Evolutionary conservation across 2,797 vertebrate species (phyloP).

Genomic region (Bothrops alternatus): DNA sequence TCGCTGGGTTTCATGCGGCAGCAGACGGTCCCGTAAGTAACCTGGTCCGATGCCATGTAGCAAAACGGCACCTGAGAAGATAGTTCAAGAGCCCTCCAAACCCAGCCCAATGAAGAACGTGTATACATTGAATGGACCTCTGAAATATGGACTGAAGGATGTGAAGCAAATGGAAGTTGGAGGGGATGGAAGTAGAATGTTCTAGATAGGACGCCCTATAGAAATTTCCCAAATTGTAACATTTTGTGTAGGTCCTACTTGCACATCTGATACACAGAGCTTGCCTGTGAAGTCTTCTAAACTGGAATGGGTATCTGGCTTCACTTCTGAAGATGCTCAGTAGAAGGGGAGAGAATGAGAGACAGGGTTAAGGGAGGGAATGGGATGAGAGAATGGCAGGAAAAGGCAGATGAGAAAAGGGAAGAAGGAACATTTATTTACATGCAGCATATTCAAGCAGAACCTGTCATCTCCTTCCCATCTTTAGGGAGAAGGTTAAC

Average conservation of each 20-base stretch:
- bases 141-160: neutral
- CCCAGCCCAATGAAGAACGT: neutral
- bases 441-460: constrained; percentile 30
- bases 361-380: neutral
- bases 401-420: constrained; percentile 29
- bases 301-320: neutral
- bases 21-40: no score
- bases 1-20: no score
- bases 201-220: neutral
- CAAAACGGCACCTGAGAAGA: neutral
- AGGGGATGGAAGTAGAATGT: neutral
- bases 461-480: constrained; percentile 23
- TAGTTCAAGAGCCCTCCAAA: neutral
- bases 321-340: neutral
- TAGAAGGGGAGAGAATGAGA: neutral
- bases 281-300: neutral
- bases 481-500: constrained; percentile 34
- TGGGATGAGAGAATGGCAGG: neutral
- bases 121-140: neutral
- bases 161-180: neutral
- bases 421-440: neutral
- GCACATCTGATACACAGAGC: neutral
- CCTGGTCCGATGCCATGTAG: no score
- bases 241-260: neutral
- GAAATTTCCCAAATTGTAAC: neutral